phyloP scores from a whole-genome alignment of 2,113 vertebrate species.

The Archocentrus centrarchus region DNA sequence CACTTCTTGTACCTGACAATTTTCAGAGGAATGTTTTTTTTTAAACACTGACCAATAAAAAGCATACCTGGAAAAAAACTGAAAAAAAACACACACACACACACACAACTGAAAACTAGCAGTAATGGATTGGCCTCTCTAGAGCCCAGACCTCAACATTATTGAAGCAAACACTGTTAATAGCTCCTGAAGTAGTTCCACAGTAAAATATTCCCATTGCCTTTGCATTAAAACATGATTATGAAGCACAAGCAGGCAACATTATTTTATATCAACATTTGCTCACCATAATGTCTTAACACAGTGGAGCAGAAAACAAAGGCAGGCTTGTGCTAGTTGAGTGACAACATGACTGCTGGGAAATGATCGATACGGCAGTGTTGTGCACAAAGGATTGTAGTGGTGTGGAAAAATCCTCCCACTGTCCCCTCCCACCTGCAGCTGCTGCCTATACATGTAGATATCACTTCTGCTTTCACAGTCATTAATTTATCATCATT shows the following conservation, averaged over 20 bases:
- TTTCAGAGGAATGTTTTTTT: no score
- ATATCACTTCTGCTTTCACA: slow-evolving; percentile 17
- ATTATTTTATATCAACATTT: not conserved
- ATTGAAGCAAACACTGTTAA: no score
- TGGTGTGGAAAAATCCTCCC: not conserved
- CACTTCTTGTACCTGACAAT: no score
- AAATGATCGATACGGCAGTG: slow-evolving; percentile 13
- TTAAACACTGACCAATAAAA: no score
- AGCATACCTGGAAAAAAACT: no score
- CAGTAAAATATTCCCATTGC: not conserved
- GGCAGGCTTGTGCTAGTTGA: not conserved
- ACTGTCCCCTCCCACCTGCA: not conserved
- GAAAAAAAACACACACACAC: no score
- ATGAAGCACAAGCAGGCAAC: not conserved
- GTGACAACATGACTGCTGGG: slow-evolving; percentile 20
- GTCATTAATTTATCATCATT: not conserved
- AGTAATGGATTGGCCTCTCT: no score
- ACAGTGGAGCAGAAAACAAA: slow-evolving; percentile 1
- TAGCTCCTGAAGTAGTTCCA: no score
- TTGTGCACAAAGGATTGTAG: slow-evolving; percentile 1
- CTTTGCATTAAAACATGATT: not conserved
- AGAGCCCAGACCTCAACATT: no score
- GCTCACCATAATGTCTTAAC: not conserved
- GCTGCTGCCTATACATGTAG: slow-evolving; percentile 10
- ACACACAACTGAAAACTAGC: no score